Evolutionary conservation across 2,888 invertebrate genomes (phyloP), one percentile per base, ranked within the genome.

Genomic region (Melinaea marsaeus): DNA sequence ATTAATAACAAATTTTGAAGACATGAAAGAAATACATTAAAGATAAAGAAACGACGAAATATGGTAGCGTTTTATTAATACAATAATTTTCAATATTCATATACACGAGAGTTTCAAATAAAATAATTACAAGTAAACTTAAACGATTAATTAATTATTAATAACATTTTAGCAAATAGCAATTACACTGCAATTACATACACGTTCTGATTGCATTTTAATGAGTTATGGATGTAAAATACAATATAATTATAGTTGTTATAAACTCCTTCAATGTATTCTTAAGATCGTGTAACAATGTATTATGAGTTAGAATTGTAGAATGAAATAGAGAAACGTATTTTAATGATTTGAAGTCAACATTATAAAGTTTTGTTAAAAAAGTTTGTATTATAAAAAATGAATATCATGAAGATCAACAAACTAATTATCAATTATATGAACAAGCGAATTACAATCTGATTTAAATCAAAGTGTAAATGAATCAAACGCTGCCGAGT

Each of bases 401-500:
- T 22, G 22, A 32, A 51, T 32, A 51, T 11, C 7, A 51, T 32
- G 32, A 51, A 32, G 32, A 32, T 32, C 51, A 51, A 51, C 51
- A 51, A 51, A 51, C 32, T 51, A 51, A 51, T 51, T 51, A 51
- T 32, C 51, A 51, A 51, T 51, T 51, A 51, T 51, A 22, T 6
- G 32, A 32, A 51, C 51, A 32, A 51, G 51, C 32, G 51, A 51
- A 51, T 51, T 51, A 51, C 51, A 61, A 58, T 62, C 60, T 56
- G 65, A 67, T 65, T 63, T 55, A 45, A 64, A 64, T 64, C 58
- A 60, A 56, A 60, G 13, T 58, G 57, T 57, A 66, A 66, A 64
- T 57, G 63, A 64, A 59, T 62, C 37, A 72, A 56, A 63, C 47
- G 72, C 63, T 69, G 64, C 60, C 58, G 64, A 71, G 68, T 73